phyloP scores from a whole-genome alignment of 2,797 vertebrate genomes.

The Acipenser oxyrinchus region DNA sequence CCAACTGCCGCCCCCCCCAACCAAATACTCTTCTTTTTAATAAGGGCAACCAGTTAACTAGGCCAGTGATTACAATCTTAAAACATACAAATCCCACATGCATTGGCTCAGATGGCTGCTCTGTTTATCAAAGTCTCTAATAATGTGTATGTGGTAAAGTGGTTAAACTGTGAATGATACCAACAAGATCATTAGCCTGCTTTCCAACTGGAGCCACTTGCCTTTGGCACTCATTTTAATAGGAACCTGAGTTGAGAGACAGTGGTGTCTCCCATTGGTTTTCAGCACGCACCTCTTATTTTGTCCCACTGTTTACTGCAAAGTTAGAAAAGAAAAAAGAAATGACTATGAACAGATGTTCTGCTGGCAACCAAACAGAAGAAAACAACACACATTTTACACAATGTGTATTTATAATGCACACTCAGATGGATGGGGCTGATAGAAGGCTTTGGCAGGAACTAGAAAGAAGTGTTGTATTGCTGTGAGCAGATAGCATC shows the following conservation, averaged over 20 bases:
- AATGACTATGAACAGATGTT: too few relatives aligned
- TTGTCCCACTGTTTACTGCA: conserved; percentile 1
- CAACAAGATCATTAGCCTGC: conserved; percentile 26
- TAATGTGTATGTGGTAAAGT: conserved; percentile 9
- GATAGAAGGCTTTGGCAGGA: too few relatives aligned
- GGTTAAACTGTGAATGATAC: conserved; percentile 19
- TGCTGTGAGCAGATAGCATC: too few relatives aligned
- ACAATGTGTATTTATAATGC: too few relatives aligned
- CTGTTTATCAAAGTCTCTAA: conserved; percentile 20
- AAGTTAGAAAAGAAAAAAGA: too few relatives aligned
- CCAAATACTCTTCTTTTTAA: conserved; percentile 16
- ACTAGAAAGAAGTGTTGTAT: too few relatives aligned
- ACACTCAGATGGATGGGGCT: too few relatives aligned
- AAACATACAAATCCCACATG: conserved; percentile 27
- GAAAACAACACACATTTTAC: too few relatives aligned
- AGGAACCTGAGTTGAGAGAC: conserved; percentile 23
- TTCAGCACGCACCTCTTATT: conserved; percentile 19
- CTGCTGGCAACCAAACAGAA: too few relatives aligned
- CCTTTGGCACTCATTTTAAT: conserved; percentile 22
- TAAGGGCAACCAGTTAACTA: conserved; percentile 12
- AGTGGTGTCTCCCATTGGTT: conserved; percentile 16
- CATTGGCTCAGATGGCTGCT: conserved; percentile 13
- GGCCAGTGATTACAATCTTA: conserved; percentile 29
- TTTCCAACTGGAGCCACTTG: conserved; percentile 12
- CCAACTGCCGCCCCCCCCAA: conserved; percentile 8